Conservation (phyloP, 2,888 invertebrate species). For the Agrilus mali region DNA sequence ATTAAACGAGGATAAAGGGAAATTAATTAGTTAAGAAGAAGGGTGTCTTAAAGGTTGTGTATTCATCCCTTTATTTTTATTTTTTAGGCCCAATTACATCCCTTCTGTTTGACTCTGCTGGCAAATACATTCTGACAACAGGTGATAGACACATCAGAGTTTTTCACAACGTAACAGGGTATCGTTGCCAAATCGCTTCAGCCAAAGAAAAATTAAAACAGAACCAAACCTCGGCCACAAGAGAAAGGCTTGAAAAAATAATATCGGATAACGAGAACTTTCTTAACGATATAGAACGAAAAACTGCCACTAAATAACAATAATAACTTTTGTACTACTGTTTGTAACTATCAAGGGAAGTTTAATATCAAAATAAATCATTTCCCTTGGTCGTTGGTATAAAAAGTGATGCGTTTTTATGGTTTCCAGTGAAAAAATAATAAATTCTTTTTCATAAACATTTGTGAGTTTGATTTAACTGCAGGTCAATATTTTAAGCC, state of each 20-base stretch:
- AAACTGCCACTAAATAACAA: background rate
- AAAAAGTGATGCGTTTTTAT: too few relatives aligned
- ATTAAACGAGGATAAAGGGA: too few relatives aligned
- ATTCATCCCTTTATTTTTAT: background rate
- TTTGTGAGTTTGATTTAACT: too few relatives aligned
- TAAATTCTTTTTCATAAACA: too few relatives aligned
- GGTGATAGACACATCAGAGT: conserved; percentile 68
- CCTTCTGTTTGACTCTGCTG: conserved; percentile 62
- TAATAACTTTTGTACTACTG: too few relatives aligned
- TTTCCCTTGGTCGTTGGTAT: too few relatives aligned
- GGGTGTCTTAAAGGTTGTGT: too few relatives aligned
- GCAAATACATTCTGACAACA: conserved; percentile 57
- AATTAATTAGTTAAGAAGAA: too few relatives aligned
- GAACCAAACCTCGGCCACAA: conserved; percentile 58
- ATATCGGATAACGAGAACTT: conserved; percentile 46
- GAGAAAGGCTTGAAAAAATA: conserved; percentile 59
- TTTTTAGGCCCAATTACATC: conserved; percentile 53
- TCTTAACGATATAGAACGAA: conserved; percentile 18
- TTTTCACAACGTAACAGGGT: conserved; percentile 67
- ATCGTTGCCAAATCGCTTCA: conserved; percentile 36
- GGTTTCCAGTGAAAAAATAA: too few relatives aligned
- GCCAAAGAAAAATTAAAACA: conserved; percentile 40
- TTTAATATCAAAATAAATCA: too few relatives aligned
- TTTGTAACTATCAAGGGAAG: too few relatives aligned
- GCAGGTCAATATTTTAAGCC: too few relatives aligned